These are phyloP conservation scores for Schizopygopsis malacanthus DNA, from an alignment of 2,797 vertebrate genomes.

Conservation along the genomic window DNA sequence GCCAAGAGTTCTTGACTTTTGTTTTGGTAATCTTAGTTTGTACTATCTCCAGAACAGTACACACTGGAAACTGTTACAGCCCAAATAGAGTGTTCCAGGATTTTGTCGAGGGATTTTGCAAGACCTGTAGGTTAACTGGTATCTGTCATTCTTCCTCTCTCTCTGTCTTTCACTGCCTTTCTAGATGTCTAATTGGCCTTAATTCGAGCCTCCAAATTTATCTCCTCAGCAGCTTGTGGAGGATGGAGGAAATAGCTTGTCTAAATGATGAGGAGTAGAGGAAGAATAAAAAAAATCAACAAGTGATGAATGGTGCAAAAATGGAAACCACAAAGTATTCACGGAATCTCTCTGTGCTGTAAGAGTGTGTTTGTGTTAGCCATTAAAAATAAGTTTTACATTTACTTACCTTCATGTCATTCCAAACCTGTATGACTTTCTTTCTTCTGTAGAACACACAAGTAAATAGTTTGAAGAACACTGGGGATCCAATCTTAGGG, in stretches of 20 bases:
- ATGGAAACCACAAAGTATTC: conserved; percentile 6
- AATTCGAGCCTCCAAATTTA: conserved; percentile 56
- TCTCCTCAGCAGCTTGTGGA: conserved; percentile 47
- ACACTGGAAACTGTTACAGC: neutral
- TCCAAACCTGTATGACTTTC: neutral
- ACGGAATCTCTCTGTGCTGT: conserved; percentile 15
- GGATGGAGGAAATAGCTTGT: conserved; percentile 28
- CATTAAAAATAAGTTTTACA: neutral
- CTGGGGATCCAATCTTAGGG: neutral
- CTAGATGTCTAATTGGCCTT: conserved; percentile 50
- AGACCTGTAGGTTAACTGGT: conserved; percentile 46
- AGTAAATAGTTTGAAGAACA: neutral
- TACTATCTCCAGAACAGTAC: neutral
- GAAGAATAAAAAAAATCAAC: conserved; percentile 34
- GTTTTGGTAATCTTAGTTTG: neutral
- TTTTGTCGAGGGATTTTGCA: conserved; percentile 10
- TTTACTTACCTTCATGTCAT: neutral
- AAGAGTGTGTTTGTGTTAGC: neutral
- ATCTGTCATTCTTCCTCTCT: conserved; percentile 37
- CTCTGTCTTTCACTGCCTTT: conserved; percentile 1
- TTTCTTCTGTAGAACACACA: conserved; percentile 1
- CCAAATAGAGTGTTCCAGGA: neutral
- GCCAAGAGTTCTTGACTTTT: neutral
- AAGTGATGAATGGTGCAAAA: conserved; percentile 24
- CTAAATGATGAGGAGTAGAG: conserved; percentile 20